Base-by-base conservation (phyloP, 2,888 invertebrate genomes). In the Thelaira solivaga region DNA sequence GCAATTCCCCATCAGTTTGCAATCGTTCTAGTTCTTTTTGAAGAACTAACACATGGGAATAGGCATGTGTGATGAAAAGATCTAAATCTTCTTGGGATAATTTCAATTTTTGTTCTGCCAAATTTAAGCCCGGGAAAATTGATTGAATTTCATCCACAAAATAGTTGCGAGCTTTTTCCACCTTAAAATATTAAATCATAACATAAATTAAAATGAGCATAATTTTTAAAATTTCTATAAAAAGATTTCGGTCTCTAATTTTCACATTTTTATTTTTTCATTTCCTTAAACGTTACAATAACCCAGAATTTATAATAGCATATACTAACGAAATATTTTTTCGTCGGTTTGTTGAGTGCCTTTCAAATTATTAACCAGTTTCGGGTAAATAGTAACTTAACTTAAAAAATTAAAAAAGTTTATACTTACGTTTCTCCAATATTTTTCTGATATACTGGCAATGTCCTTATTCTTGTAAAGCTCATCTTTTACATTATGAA, bases 41-140 rank as follows among this genome's bases (percentile, higher is more conserved):
- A 77, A 95, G 92, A 82, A 92, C 93, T 72, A 94, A 90, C 4
- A 96, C 92, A 86, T 94, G 93, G 36, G 93, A 91, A 84, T 94
- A 95, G 55, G 95, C 94, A 84, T 96, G 94, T 36, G 94, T 90
- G 22, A 96, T 92, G 84, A 96, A 93, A 34, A 95, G 90, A 88
- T 96, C 95, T 82, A 96, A 90, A 81, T 95, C 89, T 16, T 89
- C 89, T 91, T 84, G 92, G 90, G 81, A 91, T 88, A 84, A 93
- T 86, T 92, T 91, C 45, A 92, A 84, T 82, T 92, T 90, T 84
- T 92, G 93, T n/a, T 93, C 92, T 6, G 91, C 88, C 41, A 95
- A 88, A 85, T 94, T 93, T 1, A 94, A 90, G 57, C 92, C 92
- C 0, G 96, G 95, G 83, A 95, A 93, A 43, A 96, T 90, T 62